Base-by-base conservation (phyloP, 2,797 vertebrate species). In the Threskiornis aethiopicus region DNA sequence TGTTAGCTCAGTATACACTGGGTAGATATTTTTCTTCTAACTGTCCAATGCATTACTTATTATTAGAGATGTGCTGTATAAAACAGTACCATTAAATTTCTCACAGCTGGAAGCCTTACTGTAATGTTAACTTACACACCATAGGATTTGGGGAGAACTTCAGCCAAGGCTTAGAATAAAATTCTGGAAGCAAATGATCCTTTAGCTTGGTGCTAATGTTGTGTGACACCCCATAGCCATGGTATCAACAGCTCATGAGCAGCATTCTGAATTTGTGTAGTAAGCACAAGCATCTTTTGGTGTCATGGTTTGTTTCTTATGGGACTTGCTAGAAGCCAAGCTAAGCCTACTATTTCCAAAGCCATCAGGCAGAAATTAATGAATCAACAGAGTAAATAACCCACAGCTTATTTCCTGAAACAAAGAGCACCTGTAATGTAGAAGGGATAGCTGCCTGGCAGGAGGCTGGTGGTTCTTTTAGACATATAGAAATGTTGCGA, bases 351-450 rank as follows among this genome's bases (percentile, higher is more conserved):
- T 84, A 11, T 86, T 97, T 97, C 90, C 65, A 90, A 93, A 96
- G 89, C 28, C 49, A 93, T 75, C 59, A 61, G n/a, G 64, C 69
- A 94, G 49, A 94, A 92, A 75, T 89, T 61, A 92, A 69, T 92
- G 87, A 81, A 81, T 90, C 90, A 93, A 82, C 58, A 67, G 11
- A 66, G 28, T 90, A 87, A 93, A 94, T 92, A 96, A 94, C 41
- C 28, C 33, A 16, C 44, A 78, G 59, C 65, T 84, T 96, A 80
- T 86, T 96, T 91, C 51, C 82, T 88, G 72, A 90, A 91, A 97
- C 90, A 97, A 95, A 93, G 92, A 91, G 31, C 84, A 97, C 93
- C 95, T 94, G 95, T 96, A 31, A 88, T 3, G 2, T 54, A 12
- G 35, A 76, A 73, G 25, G 28, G 26, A 24, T 44, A 86, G 70